A percentile compares a stretch with the other conserved stretches of the same genome.
phyloP scores from a whole-genome alignment of 92 coral and sea anemone species.

The Epizoanthus stellaris region DNA sequence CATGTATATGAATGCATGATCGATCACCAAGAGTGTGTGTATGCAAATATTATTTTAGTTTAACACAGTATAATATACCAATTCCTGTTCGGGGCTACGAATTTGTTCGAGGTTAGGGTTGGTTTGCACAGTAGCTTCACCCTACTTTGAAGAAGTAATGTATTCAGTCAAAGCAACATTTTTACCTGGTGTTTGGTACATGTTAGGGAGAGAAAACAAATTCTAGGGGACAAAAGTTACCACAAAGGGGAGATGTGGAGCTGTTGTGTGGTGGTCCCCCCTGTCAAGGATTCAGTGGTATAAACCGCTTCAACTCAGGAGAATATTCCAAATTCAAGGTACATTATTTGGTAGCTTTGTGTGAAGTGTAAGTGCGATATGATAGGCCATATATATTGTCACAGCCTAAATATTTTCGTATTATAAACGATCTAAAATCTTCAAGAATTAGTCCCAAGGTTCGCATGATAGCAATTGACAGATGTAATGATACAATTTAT shows the following conservation, averaged over 20 bases:
- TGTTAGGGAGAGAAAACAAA: constrained; percentile 84
- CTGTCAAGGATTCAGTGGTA: constrained; percentile 99
- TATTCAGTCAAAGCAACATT: neutral
- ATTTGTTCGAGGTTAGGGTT: no score
- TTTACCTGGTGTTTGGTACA: neutral
- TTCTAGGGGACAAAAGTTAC: constrained; percentile 87
- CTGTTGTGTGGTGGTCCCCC: constrained; percentile 99
- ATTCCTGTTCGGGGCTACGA: no score
- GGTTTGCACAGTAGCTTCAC: no score
- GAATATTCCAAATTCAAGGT: constrained; percentile 98
- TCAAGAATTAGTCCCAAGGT: no score
- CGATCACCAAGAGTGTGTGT: no score
- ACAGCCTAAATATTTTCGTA: neutral
- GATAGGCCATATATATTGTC: neutral
- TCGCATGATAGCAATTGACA: no score
- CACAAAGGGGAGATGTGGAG: constrained; percentile 97
- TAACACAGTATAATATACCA: no score
- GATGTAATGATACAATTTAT: no score
- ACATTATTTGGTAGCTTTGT: neutral
- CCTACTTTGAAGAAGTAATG: no score
- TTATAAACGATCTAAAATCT: neutral
- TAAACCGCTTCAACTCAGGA: constrained; percentile 97
- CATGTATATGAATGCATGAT: no score
- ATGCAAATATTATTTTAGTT: no score
- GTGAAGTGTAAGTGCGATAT: neutral